Percentiles rank a stretch among this genome's conserved stretches.
These are phyloP conservation scores for Leptobrachium leishanense DNA, from an alignment of 2,113 vertebrate genomes.

Conservation along the genomic window DNA sequence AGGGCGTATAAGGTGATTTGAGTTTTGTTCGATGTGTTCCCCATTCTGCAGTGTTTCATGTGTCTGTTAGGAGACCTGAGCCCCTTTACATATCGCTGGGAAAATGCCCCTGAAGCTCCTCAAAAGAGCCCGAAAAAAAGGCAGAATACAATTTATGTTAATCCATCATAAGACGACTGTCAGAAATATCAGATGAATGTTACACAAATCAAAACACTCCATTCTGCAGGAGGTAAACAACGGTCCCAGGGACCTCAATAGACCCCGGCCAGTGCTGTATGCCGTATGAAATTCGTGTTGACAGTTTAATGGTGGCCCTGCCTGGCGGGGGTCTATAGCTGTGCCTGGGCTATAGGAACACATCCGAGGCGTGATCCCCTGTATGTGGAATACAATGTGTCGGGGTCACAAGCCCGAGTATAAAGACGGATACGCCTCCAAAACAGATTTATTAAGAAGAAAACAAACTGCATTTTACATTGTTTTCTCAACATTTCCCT, in stretches of 20 bases:
- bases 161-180: constrained; percentile 39
- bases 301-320: constrained; percentile 38
- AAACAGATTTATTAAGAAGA: too few relatives aligned
- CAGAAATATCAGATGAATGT: constrained; percentile 38
- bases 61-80: constrained; percentile 16
- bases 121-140: constrained; percentile 37
- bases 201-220: constrained; percentile 24
- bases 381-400: too few relatives aligned
- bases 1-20: constrained; percentile 21
- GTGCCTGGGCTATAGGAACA: constrained; percentile 17
- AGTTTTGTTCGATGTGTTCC: background rate
- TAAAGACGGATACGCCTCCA: too few relatives aligned
- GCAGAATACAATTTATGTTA: constrained; percentile 43
- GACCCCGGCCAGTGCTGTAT: background rate
- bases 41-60: constrained; percentile 9
- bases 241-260: background rate
- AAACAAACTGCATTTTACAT: too few relatives aligned
- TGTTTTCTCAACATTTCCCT: too few relatives aligned
- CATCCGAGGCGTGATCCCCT: background rate
- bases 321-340: background rate
- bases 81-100: constrained; percentile 36
- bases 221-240: constrained; percentile 28
- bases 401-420: too few relatives aligned
- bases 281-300: constrained; percentile 38
- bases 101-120: constrained; percentile 30